A percentile compares a stretch with the other conserved stretches of the same genome.
These are phyloP conservation scores for Acleris literana DNA, from an alignment of 2,888 invertebrate genomes.

Conservation along the genomic window DNA sequence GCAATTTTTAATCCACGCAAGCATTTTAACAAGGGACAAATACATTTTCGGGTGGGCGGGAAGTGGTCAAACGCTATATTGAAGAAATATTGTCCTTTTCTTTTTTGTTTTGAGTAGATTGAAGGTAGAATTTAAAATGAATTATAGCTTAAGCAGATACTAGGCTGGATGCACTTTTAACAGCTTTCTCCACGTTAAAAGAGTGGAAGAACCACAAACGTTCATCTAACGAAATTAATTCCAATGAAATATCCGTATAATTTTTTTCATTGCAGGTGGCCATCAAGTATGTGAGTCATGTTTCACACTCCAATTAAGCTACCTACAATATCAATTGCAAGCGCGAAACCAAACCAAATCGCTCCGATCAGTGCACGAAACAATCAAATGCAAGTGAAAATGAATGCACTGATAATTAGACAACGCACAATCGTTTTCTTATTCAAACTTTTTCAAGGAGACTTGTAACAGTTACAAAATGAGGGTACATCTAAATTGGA, in stretches of 20 bases:
- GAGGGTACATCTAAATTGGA: slow-evolving; percentile 69
- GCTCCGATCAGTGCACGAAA: slow-evolving; percentile 71
- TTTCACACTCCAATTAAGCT: slow-evolving; percentile 82
- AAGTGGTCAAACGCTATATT: not conserved
- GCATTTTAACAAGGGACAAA: slow-evolving; percentile 5
- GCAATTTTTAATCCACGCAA: slow-evolving; percentile 12
- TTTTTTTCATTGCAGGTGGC: slow-evolving; percentile 68
- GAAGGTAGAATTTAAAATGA: slow-evolving; percentile 23
- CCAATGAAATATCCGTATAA: slow-evolving; percentile 23
- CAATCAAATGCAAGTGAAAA: slow-evolving; percentile 62
- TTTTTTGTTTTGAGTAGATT: not conserved
- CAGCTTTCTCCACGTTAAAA: slow-evolving; percentile 23
- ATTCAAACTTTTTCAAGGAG: slow-evolving; percentile 23
- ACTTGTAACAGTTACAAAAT: slow-evolving; percentile 40
- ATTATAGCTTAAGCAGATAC: no score
- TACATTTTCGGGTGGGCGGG: slow-evolving; percentile 23
- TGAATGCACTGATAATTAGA: slow-evolving; percentile 33
- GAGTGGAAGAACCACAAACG: not conserved
- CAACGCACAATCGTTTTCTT: slow-evolving; percentile 29
- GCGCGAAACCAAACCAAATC: slow-evolving; percentile 72
- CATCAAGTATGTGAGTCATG: slow-evolving; percentile 72
- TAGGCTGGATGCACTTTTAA: not conserved
- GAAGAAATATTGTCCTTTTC: slow-evolving; percentile 2
- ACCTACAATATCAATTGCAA: slow-evolving; percentile 75
- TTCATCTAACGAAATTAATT: slow-evolving; percentile 25